A percentile compares a stretch with the other conserved stretches of the same genome.
phyloP scores from a whole-genome alignment of 2,113 vertebrate genomes.

The Pygoscelis adeliae region DNA sequence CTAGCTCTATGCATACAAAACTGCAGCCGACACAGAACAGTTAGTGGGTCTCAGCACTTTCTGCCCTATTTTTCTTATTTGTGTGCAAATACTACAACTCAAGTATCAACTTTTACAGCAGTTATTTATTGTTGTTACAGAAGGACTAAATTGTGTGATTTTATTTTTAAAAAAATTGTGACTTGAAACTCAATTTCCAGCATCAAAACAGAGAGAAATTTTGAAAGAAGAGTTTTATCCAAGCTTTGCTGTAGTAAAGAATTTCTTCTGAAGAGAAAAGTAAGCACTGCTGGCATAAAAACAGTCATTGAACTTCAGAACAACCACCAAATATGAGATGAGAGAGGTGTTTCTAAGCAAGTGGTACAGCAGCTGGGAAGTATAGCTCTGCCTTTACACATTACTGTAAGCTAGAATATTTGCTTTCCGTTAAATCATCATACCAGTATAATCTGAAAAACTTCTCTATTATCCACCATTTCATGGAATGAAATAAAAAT shows the following conservation, averaged over 20 bases:
- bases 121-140: not conserved
- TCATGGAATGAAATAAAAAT: not conserved
- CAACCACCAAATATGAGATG: not conserved
- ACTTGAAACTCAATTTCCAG: not conserved
- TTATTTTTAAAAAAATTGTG: not conserved
- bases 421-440: not conserved
- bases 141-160: not conserved
- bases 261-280: not conserved
- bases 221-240: not conserved
- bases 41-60: not conserved
- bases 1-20: not conserved
- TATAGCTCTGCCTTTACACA: not conserved
- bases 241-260: not conserved
- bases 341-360: not conserved
- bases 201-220: not conserved
- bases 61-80: not conserved
- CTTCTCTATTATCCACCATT: not conserved
- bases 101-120: not conserved
- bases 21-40: not conserved
- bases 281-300: not conserved
- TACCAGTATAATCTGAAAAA: not conserved
- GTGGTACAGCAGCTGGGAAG: not conserved
- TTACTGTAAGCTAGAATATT: not conserved
- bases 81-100: not conserved
- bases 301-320: not conserved